Evolutionary conservation across 2,888 invertebrate genomes (phyloP).

Genomic region (Zhuqinia jingwanae): DNA sequence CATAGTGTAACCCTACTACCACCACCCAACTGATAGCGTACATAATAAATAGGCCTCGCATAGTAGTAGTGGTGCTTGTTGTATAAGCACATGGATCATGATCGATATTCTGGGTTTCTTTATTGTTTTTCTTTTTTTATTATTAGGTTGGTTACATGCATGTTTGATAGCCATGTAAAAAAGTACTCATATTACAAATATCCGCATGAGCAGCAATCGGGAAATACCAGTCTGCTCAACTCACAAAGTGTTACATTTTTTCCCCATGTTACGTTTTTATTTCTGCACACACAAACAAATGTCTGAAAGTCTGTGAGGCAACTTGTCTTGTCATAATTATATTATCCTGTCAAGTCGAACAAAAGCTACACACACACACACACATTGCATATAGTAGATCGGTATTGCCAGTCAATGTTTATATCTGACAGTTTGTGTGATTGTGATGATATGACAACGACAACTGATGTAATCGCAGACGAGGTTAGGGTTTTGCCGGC

Average conservation of each 20-base stretch:
- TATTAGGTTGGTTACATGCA: too few relatives aligned
- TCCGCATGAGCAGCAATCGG: not conserved
- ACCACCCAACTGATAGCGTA: too few relatives aligned
- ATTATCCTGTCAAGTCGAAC: slow-evolving; percentile 35
- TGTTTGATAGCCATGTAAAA: too few relatives aligned
- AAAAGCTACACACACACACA: too few relatives aligned
- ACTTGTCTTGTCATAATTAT: not conserved
- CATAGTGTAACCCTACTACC: too few relatives aligned
- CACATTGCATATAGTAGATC: too few relatives aligned
- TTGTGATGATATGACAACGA: slow-evolving; percentile 34
- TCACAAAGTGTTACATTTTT: slow-evolving; percentile 17
- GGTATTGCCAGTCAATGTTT: slow-evolving; percentile 38
- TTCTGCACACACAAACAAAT: not conserved
- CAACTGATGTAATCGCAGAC: slow-evolving; percentile 46
- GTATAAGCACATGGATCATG: too few relatives aligned
- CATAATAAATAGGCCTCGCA: too few relatives aligned
- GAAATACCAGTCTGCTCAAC: not conserved
- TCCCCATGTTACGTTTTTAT: not conserved
- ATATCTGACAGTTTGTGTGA: slow-evolving; percentile 25
- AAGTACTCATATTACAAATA: not conserved
- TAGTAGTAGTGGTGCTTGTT: too few relatives aligned
- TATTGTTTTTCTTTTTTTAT: too few relatives aligned
- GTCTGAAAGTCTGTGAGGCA: slow-evolving; percentile 15
- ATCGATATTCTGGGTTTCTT: too few relatives aligned
- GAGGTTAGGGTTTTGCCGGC: slow-evolving; percentile 24